Evolutionary conservation across 2,113 vertebrate species (phyloP).

Genomic region (Lepidothrix coronata): DNA sequence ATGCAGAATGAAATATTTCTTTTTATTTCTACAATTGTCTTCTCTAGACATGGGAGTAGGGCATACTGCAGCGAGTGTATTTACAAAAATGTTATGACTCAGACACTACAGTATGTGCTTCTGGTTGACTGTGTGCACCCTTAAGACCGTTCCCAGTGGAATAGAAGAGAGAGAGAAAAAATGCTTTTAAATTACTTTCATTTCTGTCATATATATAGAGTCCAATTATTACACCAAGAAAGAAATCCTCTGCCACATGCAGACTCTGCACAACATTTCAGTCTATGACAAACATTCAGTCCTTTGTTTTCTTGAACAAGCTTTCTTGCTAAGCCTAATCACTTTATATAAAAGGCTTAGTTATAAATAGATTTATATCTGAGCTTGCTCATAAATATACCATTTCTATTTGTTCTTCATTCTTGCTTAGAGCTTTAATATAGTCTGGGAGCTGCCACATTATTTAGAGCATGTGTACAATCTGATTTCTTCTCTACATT

Average conservation of each 20-base stretch:
- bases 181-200: background rate
- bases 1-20: background rate
- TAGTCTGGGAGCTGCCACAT: background rate
- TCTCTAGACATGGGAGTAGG: background rate
- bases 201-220: background rate
- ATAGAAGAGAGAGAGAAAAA: background rate
- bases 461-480: background rate
- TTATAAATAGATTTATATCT: constrained; percentile 51
- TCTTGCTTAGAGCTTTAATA: background rate
- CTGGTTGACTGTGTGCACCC: background rate
- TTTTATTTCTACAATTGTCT: background rate
- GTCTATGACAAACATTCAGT: background rate
- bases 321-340: constrained; percentile 29
- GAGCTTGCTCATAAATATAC: background rate
- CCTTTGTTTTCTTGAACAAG: background rate
- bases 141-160: background rate
- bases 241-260: background rate
- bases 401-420: constrained; percentile 16
- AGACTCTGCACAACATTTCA: background rate
- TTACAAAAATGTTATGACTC: background rate
- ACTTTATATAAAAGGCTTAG: constrained; percentile 54
- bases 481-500: background rate
- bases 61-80: background rate
- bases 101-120: background rate
- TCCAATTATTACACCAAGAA: background rate